These are phyloP conservation scores for Eolophus roseicapilla DNA, from an alignment of 2,113 vertebrate genomes.

Conservation along the genomic window DNA sequence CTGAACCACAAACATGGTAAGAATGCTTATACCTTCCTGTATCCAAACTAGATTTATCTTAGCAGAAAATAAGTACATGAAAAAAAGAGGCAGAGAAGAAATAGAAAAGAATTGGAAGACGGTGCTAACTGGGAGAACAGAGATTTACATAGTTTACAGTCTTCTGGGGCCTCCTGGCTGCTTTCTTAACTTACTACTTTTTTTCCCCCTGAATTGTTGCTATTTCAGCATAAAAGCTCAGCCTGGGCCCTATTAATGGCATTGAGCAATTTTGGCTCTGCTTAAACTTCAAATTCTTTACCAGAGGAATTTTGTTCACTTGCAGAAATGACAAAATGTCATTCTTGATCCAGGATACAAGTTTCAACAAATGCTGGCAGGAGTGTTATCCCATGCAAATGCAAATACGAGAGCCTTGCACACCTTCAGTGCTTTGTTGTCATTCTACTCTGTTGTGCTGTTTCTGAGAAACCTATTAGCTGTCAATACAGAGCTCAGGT, in stretches of 20 bases:
- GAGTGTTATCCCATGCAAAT: background rate
- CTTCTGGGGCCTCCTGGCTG: background rate
- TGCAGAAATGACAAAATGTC: conserved; percentile 29
- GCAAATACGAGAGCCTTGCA: background rate
- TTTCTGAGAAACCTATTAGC: background rate
- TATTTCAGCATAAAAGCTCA: conserved; percentile 4
- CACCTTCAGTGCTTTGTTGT: background rate
- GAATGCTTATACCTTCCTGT: background rate
- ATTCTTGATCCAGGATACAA: background rate
- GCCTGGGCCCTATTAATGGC: background rate
- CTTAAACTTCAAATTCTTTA: conserved; percentile 25
- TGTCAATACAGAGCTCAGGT: background rate
- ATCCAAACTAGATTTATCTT: background rate
- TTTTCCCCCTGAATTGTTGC: background rate
- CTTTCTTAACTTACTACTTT: background rate
- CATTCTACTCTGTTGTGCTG: background rate
- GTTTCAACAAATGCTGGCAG: background rate
- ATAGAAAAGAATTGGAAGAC: background rate
- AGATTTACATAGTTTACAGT: background rate
- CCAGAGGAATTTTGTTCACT: background rate
- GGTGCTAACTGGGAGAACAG: background rate
- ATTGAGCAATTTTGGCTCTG: conserved; percentile 12
- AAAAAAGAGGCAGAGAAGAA: background rate
- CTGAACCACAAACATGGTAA: background rate
- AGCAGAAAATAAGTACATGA: background rate